A percentile compares a stretch with the other conserved stretches of the same genome.
Evolutionary conservation across 2,888 invertebrate species (phyloP).

Genomic region (Sphecodes monilicornis): DNA sequence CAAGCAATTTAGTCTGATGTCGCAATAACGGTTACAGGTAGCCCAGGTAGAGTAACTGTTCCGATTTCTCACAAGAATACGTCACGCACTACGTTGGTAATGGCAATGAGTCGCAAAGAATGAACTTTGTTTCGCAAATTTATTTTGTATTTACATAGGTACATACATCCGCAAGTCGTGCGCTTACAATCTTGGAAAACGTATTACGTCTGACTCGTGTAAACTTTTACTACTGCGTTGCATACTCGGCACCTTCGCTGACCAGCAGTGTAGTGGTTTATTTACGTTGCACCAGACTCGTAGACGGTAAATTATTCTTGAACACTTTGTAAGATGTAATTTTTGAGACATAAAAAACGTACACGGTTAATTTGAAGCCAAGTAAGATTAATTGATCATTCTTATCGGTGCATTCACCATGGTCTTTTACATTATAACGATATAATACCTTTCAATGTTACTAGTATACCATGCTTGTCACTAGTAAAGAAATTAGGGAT

Average conservation of each 20-base stretch:
- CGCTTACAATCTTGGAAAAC: background rate
- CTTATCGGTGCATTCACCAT: background rate
- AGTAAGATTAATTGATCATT: background rate
- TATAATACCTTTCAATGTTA: background rate
- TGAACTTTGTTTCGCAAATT: background rate
- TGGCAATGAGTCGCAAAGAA: background rate
- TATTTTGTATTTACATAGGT: background rate
- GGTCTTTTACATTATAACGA: background rate
- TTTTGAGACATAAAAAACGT: background rate
- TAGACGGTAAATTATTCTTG: background rate
- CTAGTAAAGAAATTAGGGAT: too few species aligned
- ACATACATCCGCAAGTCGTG: background rate
- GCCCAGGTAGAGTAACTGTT: background rate
- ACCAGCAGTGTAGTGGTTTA: conserved; percentile 5
- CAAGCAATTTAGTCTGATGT: background rate
- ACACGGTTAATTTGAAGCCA: background rate
- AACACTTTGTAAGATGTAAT: background rate
- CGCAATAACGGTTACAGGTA: background rate
- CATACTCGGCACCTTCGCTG: background rate
- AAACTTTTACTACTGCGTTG: conserved; percentile 43
- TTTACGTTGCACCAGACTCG: conserved; percentile 11
- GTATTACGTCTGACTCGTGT: conserved; percentile 26
- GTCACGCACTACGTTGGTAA: background rate
- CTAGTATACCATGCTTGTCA: too few species aligned
- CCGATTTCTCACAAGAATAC: background rate